Percentiles rank a stretch among this genome's conserved stretches.
Conservation (phyloP, 2,797 vertebrate species). For the Caiman crocodilus region DNA sequence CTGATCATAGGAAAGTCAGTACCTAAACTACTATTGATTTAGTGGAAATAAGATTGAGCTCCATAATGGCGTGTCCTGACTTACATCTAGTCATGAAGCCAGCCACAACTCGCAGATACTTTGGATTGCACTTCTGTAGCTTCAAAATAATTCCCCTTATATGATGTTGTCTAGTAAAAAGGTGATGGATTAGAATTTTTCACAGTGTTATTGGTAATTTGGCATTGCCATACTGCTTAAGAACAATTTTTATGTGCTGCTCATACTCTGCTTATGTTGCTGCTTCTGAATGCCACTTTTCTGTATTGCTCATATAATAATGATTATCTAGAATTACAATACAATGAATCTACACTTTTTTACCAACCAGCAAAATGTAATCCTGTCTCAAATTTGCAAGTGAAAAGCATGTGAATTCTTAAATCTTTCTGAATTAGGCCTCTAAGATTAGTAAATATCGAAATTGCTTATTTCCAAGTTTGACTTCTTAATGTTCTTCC, state of each 20-base stretch:
- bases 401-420: conserved; percentile 7
- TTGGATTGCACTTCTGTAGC: neutral
- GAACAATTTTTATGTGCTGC: neutral
- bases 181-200: neutral
- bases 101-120: neutral
- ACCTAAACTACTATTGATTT: neutral
- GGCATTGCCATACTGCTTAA: neutral
- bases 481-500: neutral
- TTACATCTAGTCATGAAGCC: neutral
- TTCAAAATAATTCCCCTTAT: neutral
- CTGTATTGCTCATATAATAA: neutral
- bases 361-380: neutral
- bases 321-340: neutral
- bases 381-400: conserved; percentile 10
- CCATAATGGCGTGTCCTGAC: rapidly evolving
- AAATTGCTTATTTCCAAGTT: neutral
- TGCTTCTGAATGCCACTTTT: neutral
- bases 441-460: conserved; percentile 34
- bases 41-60: rapidly evolving
- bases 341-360: neutral
- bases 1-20: neutral
- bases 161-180: neutral
- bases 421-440: conserved; percentile 29
- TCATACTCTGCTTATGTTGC: neutral
- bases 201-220: neutral